These are phyloP conservation scores for Hypselothyrea guttata DNA, from an alignment of 2,888 invertebrate genomes.

Conservation along the genomic window DNA sequence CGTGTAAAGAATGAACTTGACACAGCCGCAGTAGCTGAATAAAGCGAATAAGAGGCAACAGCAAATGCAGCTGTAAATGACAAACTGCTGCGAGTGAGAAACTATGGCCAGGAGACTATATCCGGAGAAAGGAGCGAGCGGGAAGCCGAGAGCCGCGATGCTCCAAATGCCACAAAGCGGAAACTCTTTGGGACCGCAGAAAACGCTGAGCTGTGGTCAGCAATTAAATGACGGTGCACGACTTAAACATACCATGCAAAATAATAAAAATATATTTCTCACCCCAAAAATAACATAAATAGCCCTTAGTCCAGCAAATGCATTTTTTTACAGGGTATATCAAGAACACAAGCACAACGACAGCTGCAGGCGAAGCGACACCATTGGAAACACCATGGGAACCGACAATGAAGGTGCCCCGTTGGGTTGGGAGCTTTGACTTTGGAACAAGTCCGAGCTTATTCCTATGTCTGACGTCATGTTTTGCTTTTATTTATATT, in stretches of 20 bases:
- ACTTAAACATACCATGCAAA: slow-evolving; percentile 1
- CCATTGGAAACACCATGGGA: slow-evolving; percentile 3
- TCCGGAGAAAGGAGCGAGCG: not conserved
- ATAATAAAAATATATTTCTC: not conserved
- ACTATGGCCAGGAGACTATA: too few species aligned
- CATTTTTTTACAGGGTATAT: slow-evolving; percentile 7
- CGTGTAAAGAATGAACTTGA: slow-evolving; percentile 57
- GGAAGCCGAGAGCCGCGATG: slow-evolving; percentile 20
- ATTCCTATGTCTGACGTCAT: slow-evolving; percentile 29
- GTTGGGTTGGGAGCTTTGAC: slow-evolving; percentile 14
- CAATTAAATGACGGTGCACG: slow-evolving; percentile 2
- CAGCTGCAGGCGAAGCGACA: slow-evolving; percentile 12
- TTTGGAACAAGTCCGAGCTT: slow-evolving; percentile 15
- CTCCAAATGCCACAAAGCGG: slow-evolving; percentile 50
- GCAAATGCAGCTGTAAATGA: slow-evolving; percentile 45
- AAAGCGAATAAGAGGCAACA: not conserved
- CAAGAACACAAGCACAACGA: slow-evolving; percentile 7
- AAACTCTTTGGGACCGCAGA: slow-evolving; percentile 60
- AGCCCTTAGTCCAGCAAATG: not conserved
- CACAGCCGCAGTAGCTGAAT: slow-evolving; percentile 32
- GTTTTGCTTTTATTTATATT: slow-evolving; percentile 25
- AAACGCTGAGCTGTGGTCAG: slow-evolving; percentile 57
- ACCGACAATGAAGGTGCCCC: slow-evolving; percentile 18
- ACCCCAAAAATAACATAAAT: too few species aligned
- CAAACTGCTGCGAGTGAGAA: slow-evolving; percentile 41